Percentiles rank a stretch among this genome's conserved stretches.
These are phyloP conservation scores for Alces alces DNA, from an alignment of 2,113 vertebrate species.

Conservation along the genomic window DNA sequence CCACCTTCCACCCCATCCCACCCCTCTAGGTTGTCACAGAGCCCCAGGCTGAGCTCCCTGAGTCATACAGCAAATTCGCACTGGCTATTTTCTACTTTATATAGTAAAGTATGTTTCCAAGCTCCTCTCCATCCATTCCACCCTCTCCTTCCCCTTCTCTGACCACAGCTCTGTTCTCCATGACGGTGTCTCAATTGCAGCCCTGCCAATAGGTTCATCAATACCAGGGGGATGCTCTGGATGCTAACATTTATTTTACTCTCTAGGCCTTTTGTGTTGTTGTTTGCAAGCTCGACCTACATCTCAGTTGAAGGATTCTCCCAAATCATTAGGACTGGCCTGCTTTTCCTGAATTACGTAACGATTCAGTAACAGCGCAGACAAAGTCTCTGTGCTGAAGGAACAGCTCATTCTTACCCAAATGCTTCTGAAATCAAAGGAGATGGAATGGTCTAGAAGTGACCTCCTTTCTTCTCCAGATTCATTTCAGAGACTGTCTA, in stretches of 20 bases:
- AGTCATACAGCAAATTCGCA: background rate
- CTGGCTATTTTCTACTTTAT: background rate
- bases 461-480: conserved; percentile 53
- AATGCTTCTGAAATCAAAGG: rapidly evolving
- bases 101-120: background rate
- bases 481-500: conserved; percentile 54
- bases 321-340: too few species aligned
- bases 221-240: background rate
- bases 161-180: background rate
- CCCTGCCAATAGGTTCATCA: background rate
- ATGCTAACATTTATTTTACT: too few species aligned
- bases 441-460: background rate
- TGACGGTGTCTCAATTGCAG: rapidly evolving
- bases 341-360: background rate
- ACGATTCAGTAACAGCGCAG: background rate
- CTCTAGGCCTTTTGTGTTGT: background rate
- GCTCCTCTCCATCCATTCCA: background rate
- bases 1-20: background rate
- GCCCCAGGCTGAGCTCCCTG: background rate
- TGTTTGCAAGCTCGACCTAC: background rate
- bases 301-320: background rate
- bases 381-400: background rate
- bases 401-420: rapidly evolving
- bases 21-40: background rate
- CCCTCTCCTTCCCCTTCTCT: background rate